Evolutionary conservation across 2,113 vertebrate species (phyloP).

Genomic region (Fregata magnificens): DNA sequence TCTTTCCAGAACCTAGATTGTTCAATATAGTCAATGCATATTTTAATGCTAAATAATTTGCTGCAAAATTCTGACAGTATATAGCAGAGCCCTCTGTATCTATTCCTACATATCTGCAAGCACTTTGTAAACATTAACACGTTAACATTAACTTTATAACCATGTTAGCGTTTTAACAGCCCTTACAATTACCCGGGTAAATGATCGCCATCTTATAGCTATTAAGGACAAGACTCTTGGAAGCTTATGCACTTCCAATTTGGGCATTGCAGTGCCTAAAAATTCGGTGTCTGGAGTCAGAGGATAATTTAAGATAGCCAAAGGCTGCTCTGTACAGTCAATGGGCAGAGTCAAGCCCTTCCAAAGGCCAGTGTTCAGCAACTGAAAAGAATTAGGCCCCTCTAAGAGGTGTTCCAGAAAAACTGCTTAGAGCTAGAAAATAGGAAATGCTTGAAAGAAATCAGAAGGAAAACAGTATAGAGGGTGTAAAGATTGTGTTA

Average conservation of each 20-base stretch:
- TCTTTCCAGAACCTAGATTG: not conserved
- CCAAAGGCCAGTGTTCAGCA: not conserved
- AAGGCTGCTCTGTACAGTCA: not conserved
- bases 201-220: not conserved
- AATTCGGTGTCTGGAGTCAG: not conserved
- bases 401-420: not conserved
- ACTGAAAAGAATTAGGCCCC: not conserved
- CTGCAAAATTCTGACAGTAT: not conserved
- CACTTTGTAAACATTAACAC: not conserved
- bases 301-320: not conserved
- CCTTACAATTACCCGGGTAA: not conserved
- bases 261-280: not conserved
- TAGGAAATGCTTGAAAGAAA: not conserved
- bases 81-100: not conserved
- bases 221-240: not conserved
- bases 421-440: not conserved
- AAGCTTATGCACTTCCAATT: not conserved
- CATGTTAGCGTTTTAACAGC: not conserved
- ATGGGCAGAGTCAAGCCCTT: not conserved
- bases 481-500: not conserved
- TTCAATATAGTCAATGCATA: not conserved
- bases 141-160: not conserved
- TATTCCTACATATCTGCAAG: not conserved
- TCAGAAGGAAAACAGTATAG: not conserved
- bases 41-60: not conserved